Evolutionary conservation across 2,888 invertebrate genomes (phyloP).

Genomic region (Cylindroiulus punctatus): DNA sequence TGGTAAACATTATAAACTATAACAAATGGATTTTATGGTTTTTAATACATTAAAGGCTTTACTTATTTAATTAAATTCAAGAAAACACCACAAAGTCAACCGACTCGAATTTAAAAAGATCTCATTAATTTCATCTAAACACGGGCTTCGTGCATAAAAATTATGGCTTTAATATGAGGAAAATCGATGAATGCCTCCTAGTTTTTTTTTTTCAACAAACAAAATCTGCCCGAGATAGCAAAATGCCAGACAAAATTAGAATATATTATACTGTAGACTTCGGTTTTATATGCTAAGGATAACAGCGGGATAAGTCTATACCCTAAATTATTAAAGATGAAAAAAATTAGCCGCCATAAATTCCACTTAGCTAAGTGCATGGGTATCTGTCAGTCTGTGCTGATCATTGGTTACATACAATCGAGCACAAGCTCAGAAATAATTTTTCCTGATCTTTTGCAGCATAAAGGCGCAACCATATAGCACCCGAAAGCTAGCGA

Average conservation of each 20-base stretch:
- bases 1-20: not conserved
- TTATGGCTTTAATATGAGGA: not conserved
- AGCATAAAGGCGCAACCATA: too few relatives aligned
- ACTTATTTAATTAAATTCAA: not conserved
- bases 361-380: slow-evolving; percentile 11
- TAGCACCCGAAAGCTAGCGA: too few relatives aligned
- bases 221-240: not conserved
- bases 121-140: not conserved
- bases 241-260: not conserved
- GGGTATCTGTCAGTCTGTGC: not conserved
- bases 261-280: not conserved
- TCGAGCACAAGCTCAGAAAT: not conserved
- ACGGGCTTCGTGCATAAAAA: not conserved
- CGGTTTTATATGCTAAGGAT: not conserved
- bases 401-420: not conserved
- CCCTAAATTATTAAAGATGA: not conserved
- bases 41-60: not conserved
- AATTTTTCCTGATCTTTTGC: too few relatives aligned
- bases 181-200: not conserved
- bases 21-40: not conserved
- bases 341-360: not conserved
- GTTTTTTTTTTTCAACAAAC: not conserved
- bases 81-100: not conserved
- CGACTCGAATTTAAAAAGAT: not conserved
- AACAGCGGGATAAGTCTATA: not conserved